Percentiles rank a stretch among this genome's conserved stretches.
These are phyloP conservation scores for Leistus spinibarbis DNA, from an alignment of 2,888 invertebrate genomes.

Conservation along the genomic window DNA sequence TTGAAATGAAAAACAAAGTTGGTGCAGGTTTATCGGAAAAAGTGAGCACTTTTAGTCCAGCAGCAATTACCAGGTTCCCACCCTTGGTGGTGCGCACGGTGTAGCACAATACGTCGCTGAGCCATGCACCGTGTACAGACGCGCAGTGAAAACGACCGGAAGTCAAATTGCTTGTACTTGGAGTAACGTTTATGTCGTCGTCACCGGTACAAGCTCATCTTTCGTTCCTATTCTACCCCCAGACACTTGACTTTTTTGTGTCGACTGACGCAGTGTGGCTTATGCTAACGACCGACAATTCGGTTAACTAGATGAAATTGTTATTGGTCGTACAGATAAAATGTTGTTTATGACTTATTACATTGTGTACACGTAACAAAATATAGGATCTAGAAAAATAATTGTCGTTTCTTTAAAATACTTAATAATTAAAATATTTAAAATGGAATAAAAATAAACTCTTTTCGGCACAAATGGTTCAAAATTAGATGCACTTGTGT, in stretches of 20 bases:
- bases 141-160: conserved; percentile 32
- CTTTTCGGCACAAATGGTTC: too few species aligned
- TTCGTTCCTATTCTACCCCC: not conserved
- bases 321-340: conserved; percentile 30
- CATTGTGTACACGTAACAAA: not conserved
- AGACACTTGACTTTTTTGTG: conserved; percentile 17
- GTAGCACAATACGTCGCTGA: not conserved
- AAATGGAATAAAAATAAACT: too few species aligned
- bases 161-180: conserved; percentile 38
- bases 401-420: too few species aligned
- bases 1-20: not conserved
- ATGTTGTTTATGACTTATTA: not conserved
- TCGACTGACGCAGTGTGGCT: conserved; percentile 6
- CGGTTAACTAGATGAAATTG: conserved; percentile 33
- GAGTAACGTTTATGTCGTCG: conserved; percentile 36
- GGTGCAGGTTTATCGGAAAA: not conserved
- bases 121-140: conserved; percentile 7
- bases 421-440: too few species aligned
- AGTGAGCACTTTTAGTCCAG: not conserved
- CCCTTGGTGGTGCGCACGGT: not conserved
- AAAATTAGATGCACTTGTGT: too few species aligned
- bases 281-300: not conserved
- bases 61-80: conserved; percentile 16
- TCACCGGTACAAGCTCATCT: conserved; percentile 2
- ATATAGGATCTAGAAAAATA: too few species aligned